These are phyloP conservation scores for Arizona elegans DNA, from an alignment of 2,113 vertebrate species.

Conservation along the genomic window DNA sequence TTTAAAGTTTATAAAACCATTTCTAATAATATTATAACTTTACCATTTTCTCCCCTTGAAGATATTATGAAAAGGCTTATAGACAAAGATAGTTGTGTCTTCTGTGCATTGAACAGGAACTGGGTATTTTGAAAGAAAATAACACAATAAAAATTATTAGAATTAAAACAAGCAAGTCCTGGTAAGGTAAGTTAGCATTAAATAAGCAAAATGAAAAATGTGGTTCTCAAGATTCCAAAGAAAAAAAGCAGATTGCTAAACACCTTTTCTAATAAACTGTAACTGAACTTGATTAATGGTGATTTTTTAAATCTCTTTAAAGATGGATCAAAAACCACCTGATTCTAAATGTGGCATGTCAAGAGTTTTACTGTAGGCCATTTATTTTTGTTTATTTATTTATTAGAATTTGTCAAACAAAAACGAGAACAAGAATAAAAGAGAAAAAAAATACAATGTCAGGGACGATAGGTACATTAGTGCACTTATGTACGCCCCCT, in stretches of 20 bases:
- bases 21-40: background rate
- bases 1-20: background rate
- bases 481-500: too few relatives aligned
- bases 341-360: background rate
- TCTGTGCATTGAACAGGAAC: background rate
- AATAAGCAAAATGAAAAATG: background rate
- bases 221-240: background rate
- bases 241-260: slow-evolving; percentile 3
- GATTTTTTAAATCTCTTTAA: background rate
- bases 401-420: too few relatives aligned
- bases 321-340: background rate
- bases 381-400: too few relatives aligned
- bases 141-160: background rate
- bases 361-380: background rate
- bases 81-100: background rate
- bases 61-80: slow-evolving; percentile 16
- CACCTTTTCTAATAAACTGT: background rate
- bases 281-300: background rate
- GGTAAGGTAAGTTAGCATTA: background rate
- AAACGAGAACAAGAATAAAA: too few relatives aligned
- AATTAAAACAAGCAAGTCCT: background rate
- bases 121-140: background rate
- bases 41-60: slow-evolving; percentile 20
- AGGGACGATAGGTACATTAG: too few relatives aligned
- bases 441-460: too few relatives aligned